Conservation (phyloP, 2,888 invertebrate genomes). For the Zeuzera pyrina region DNA sequence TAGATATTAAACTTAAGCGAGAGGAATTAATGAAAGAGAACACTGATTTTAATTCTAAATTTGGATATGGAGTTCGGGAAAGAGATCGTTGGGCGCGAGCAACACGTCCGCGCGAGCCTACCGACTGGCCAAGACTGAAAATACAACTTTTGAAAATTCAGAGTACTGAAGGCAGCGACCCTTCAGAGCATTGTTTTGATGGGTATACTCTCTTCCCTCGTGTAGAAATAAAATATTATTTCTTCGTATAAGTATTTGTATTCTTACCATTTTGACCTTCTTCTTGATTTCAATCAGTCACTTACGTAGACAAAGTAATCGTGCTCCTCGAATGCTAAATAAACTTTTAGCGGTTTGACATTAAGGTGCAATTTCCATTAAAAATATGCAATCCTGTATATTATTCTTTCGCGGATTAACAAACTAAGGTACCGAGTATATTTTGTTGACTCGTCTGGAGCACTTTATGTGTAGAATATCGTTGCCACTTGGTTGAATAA, state of each 20-base stretch:
- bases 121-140: conserved; percentile 35
- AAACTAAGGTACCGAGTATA: no score
- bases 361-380: no score
- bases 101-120: conserved; percentile 20
- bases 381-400: no score
- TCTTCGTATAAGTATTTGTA: conserved; percentile 35
- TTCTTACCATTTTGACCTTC: conserved; percentile 39
- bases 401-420: no score
- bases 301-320: no score
- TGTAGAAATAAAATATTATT: conserved; percentile 24
- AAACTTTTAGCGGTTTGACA: no score
- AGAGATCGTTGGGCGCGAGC: conserved; percentile 16
- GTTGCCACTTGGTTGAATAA: no score
- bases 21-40: conserved; percentile 15
- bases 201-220: conserved; percentile 26
- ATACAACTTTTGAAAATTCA: conserved; percentile 28
- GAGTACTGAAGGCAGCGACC: conserved; percentile 24
- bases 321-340: no score
- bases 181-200: conserved; percentile 24
- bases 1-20: conserved; percentile 13
- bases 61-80: conserved; percentile 20
- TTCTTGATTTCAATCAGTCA: conserved; percentile 23
- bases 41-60: conserved; percentile 27
- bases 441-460: conserved; percentile 5
- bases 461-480: no score